Conservation (phyloP, 1,140 invertebrate species). For the Pseudomyrmex pallidus region DNA sequence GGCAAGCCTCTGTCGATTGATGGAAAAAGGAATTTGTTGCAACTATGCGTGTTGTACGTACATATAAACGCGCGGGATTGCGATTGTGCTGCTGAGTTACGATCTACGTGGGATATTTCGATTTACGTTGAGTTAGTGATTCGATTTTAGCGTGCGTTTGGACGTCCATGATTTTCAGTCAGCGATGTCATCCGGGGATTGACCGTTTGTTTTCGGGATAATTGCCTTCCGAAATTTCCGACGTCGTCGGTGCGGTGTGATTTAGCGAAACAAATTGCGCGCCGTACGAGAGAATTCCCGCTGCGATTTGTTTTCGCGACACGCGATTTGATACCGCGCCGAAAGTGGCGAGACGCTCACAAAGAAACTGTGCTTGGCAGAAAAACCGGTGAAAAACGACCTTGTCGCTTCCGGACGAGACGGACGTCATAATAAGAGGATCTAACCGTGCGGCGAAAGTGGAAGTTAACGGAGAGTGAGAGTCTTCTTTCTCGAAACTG, state of each 20-base stretch:
- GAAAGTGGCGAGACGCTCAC: constrained; percentile 33
- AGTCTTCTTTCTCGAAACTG: constrained; percentile 63
- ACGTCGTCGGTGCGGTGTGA: background rate
- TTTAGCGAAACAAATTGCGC: constrained; percentile 3
- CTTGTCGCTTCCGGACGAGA: constrained; percentile 28
- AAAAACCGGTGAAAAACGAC: constrained; percentile 2
- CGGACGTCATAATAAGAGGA: constrained; percentile 38
- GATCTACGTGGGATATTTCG: constrained; percentile 36
- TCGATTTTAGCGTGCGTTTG: constrained; percentile 45
- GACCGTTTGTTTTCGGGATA: constrained; percentile 32
- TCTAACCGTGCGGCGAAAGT: constrained; percentile 72
- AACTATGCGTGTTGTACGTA: background rate
- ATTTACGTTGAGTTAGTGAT: constrained; percentile 35
- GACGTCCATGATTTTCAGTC: constrained; percentile 19
- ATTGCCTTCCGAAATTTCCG: constrained; percentile 34
- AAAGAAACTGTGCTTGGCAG: background rate
- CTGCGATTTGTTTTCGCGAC: background rate
- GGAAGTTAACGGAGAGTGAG: constrained; percentile 81
- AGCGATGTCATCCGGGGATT: constrained; percentile 30
- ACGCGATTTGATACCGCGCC: background rate
- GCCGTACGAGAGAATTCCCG: background rate
- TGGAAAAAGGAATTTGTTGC: constrained; percentile 23
- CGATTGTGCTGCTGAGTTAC: constrained; percentile 34
- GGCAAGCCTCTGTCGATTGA: background rate
- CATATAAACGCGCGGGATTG: constrained; percentile 18